phyloP scores from a whole-genome alignment of 2,113 vertebrate species.

The Microtus ochrogaster region DNA sequence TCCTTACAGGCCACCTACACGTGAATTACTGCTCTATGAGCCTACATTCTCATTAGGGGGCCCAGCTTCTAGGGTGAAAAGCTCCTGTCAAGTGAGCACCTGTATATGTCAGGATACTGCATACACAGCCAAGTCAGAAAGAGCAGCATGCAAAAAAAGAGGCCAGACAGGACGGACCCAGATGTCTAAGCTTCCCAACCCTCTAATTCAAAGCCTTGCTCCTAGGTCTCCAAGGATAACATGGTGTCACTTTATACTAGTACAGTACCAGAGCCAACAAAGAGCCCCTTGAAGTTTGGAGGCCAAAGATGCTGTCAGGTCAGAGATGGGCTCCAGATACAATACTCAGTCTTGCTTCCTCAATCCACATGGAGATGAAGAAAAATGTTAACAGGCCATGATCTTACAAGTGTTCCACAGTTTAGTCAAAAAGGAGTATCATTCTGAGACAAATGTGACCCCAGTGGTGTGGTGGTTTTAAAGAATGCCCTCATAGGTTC shows the following conservation, averaged over 20 bases:
- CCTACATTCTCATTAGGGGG: slow-evolving; percentile 83
- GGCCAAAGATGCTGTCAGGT: background rate
- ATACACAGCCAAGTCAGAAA: slow-evolving; percentile 43
- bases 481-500: background rate
- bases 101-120: slow-evolving; percentile 77
- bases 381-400: background rate
- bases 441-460: slow-evolving; percentile 12
- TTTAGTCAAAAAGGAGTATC: slow-evolving; percentile 21
- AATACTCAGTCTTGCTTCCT: background rate
- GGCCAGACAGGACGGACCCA: background rate
- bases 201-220: background rate
- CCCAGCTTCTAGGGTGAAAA: slow-evolving; percentile 74
- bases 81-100: slow-evolving; percentile 80
- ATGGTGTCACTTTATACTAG: background rate
- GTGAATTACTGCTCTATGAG: slow-evolving; percentile 85
- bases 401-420: background rate
- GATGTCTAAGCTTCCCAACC: background rate
- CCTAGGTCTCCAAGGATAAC: background rate
- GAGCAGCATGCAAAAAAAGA: slow-evolving; percentile 43
- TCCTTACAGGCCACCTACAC: slow-evolving; percentile 86
- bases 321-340: background rate
- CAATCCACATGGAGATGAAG: background rate
- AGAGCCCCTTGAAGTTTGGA: background rate
- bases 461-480: background rate
- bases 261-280: background rate